Evolutionary conservation across 2,888 invertebrate species (phyloP).

Genomic region (Imbricaverruca yamaguchii): DNA sequence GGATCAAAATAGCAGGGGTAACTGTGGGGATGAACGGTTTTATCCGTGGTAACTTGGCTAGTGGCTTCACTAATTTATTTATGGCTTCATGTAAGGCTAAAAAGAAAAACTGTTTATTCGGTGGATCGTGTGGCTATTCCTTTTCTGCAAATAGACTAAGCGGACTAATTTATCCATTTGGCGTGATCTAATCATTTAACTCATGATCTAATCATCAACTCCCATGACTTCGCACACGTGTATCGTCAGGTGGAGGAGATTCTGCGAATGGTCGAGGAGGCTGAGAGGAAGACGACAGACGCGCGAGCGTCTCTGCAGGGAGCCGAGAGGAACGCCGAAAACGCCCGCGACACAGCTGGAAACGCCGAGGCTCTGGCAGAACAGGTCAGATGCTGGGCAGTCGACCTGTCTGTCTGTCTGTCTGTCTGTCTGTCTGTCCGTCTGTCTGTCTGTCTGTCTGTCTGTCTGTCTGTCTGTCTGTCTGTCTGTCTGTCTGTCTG

Average conservation of each 20-base stretch:
- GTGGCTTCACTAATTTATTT: no score
- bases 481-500: constrained; percentile 18
- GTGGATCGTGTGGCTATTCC: no score
- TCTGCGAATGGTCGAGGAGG: constrained; percentile 59
- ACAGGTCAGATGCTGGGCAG: constrained; percentile 47
- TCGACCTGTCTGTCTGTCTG: constrained; percentile 14
- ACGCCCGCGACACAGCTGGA: constrained; percentile 62
- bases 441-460: constrained; percentile 9
- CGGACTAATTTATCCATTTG: no score
- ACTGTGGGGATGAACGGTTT: no score
- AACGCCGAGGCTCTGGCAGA: constrained; percentile 71
- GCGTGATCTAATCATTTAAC: no score
- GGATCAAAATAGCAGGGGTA: no score
- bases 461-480: constrained; percentile 18
- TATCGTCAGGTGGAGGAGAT: constrained; percentile 61
- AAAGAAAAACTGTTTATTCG: no score
- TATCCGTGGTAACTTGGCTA: no score
- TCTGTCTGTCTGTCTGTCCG: constrained; percentile 16
- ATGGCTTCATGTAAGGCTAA: no score
- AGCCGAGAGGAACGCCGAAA: constrained; percentile 68
- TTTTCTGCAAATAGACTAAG: no score
- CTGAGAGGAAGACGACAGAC: constrained; percentile 58
- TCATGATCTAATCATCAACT: no score
- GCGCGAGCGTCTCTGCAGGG: constrained; percentile 63
- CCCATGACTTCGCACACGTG: no score